Percentiles rank a stretch among this genome's conserved stretches.
Evolutionary conservation across 2,113 vertebrate species (phyloP).

Genomic region (Periophthalmodon schlosseri): DNA sequence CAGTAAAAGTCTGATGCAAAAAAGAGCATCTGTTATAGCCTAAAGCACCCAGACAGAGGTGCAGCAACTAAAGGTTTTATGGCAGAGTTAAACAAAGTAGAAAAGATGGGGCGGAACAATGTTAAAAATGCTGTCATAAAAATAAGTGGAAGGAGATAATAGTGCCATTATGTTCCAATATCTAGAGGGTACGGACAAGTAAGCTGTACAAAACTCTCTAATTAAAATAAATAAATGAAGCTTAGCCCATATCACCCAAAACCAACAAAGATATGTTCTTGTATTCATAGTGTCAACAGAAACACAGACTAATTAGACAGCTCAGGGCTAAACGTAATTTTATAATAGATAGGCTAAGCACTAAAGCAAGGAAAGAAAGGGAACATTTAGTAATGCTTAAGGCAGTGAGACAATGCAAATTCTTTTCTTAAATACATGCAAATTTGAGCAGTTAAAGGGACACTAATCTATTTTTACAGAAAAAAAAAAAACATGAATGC

Average conservation of each 20-base stretch:
- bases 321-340: background rate
- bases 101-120: background rate
- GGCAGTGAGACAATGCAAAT: background rate
- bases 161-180: background rate
- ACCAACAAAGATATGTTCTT: background rate
- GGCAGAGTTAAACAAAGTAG: background rate
- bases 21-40: background rate
- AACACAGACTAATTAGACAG: background rate
- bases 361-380: background rate
- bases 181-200: background rate
- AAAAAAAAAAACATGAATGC: too few species aligned
- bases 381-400: background rate
- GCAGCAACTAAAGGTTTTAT: background rate
- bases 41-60: background rate
- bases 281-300: background rate
- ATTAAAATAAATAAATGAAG: background rate
- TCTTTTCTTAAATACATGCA: too few species aligned
- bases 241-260: background rate
- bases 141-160: background rate
- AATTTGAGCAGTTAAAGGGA: too few species aligned
- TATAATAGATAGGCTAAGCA: background rate
- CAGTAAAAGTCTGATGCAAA: background rate
- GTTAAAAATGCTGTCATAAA: background rate
- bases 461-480: too few species aligned
- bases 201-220: background rate